Conservation (phyloP, 2,797 vertebrate genomes). For the Halcyon chelicuti region DNA sequence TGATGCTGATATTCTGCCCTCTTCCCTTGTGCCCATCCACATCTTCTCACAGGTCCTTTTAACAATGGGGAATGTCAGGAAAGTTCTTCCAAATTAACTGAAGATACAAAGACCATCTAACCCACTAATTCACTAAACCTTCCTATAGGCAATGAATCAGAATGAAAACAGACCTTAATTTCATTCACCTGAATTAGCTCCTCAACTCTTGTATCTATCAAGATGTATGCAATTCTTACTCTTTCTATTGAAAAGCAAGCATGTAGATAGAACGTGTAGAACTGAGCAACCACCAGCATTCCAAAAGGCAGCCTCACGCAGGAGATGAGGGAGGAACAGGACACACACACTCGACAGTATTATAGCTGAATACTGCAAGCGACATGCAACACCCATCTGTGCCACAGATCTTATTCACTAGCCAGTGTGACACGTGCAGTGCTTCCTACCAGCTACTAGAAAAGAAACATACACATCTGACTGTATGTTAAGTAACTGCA, state of each 20-base stretch:
- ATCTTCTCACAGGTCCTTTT: background rate
- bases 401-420: background rate
- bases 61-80: background rate
- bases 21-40: background rate
- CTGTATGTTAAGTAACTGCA: background rate
- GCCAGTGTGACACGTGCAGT: background rate
- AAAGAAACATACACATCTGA: background rate
- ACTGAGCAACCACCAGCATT: background rate
- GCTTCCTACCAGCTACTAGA: background rate
- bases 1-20: background rate
- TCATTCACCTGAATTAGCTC: background rate
- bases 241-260: background rate
- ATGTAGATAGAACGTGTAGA: accelerated
- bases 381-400: background rate
- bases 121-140: background rate
- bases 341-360: no score
- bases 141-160: background rate
- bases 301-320: background rate
- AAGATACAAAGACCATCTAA: background rate
- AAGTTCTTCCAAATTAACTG: background rate
- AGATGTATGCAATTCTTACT: background rate
- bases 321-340: accelerated
- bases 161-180: background rate
- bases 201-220: background rate
- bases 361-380: background rate